Base-by-base conservation (phyloP, 2,888 invertebrate species). In the Cremastobaeus sp. region DNA sequence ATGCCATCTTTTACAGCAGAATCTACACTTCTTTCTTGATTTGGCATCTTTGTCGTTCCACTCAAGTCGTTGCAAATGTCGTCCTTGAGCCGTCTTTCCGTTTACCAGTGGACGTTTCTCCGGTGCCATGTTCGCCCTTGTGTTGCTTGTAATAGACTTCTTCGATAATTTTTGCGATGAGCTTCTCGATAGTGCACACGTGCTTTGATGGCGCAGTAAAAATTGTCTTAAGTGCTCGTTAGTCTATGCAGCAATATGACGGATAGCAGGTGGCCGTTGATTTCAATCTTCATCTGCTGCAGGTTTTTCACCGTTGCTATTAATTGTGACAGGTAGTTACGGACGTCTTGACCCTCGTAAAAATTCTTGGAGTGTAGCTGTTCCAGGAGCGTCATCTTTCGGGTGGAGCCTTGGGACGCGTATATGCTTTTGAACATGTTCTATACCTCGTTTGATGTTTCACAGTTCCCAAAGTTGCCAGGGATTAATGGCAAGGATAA, bases 251-350 rank as follows among this genome's bases (percentile, higher is more conserved):
- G 20, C 5, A 60, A 14, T 48, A 60, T 62, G 0, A 55, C 35
- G 14, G 71, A 5, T 1, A 65, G 28, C 3, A 69, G 15, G 4
- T 69, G 60, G 2, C 64, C 20, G 9, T 35, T 50, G 1, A 50
- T 50, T 0, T 15, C 20, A 1, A 50, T n/a, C 1, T 64, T 54
- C 72, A 76, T 57, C 17, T 35, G 35, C 9, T 21, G 18, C 5
- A 71, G 21, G 25, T 74, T 74, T 8, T 74, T 59, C 0, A 73
- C 47, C 2, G 66, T 32, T 15, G 65, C 73, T 20, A 60, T 68
- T n/a, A 69, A 72, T 9, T 20, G 39, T 1, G 4, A 1, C 0
- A 68, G 12, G 12, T 68, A 50, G 1, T 57, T 39, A 1, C 20
- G 11, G 3, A 50, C 1, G 21, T 68, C 50, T 30, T 48, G 50